Conservation (phyloP, 2,888 invertebrate genomes). For the Craniophora ligustri region DNA sequence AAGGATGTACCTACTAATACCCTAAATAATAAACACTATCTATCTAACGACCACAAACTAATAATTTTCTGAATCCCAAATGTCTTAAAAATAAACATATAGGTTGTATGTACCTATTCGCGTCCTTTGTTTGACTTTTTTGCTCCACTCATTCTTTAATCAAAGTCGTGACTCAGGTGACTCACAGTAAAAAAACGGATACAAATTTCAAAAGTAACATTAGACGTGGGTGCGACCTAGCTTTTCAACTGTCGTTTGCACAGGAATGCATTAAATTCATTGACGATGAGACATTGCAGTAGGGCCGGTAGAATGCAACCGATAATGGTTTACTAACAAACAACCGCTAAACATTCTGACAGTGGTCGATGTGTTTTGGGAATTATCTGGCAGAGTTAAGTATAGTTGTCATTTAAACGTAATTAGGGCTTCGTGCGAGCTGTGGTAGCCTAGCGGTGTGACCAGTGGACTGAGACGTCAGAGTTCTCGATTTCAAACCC, state of each 20-base stretch:
- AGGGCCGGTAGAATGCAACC: background rate
- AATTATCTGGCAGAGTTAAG: conserved; percentile 1
- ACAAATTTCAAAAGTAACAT: conserved; percentile 13
- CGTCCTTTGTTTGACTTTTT: conserved; percentile 5
- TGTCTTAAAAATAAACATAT: no score
- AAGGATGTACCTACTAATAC: no score
- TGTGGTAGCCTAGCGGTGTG: no score
- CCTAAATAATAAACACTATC: no score
- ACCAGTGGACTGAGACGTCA: no score
- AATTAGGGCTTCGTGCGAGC: no score
- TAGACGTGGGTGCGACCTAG: conserved; percentile 11
- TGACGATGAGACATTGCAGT: conserved; percentile 26
- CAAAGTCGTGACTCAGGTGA: background rate
- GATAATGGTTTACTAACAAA: conserved; percentile 20
- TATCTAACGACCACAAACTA: no score
- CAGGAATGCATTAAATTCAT: conserved; percentile 7
- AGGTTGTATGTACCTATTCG: no score
- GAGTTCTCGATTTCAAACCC: no score
- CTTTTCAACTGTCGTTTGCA: conserved; percentile 33
- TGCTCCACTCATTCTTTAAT: background rate
- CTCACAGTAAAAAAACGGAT: conserved; percentile 4
- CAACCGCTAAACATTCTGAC: background rate
- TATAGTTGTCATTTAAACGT: no score
- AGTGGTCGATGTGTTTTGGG: conserved; percentile 1
- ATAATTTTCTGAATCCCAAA: no score